phyloP scores from a whole-genome alignment of 2,113 vertebrate species.

The Malurus alboscapulatus region DNA sequence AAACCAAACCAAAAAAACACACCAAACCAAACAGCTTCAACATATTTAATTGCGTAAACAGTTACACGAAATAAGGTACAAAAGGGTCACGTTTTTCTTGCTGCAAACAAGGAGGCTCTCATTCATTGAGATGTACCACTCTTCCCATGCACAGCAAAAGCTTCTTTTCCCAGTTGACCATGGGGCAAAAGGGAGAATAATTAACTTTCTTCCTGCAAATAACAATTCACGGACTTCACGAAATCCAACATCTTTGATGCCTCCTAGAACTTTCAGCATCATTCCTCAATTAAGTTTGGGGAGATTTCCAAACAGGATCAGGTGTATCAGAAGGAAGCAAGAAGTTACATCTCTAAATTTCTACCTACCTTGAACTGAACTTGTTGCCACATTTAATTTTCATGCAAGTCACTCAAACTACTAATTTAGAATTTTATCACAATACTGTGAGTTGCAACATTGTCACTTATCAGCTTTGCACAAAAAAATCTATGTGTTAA shows the following conservation, averaged over 20 bases:
- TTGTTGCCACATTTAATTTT: background rate
- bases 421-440: background rate
- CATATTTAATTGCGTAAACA: background rate
- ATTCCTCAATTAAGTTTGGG: background rate
- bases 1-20: background rate
- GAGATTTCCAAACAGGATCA: background rate
- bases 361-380: background rate
- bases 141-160: background rate
- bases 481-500: background rate
- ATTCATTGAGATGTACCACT: background rate
- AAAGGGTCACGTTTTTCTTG: background rate
- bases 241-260: background rate
- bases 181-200: background rate
- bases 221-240: background rate
- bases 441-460: background rate
- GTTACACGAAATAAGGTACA: background rate
- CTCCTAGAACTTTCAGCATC: background rate
- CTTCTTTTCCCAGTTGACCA: background rate
- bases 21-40: background rate
- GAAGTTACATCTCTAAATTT: background rate
- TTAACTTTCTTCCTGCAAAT: background rate
- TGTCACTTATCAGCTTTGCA: background rate
- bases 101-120: background rate
- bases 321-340: background rate
- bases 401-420: background rate